Evolutionary conservation across 1,140 invertebrate species (phyloP).

Genomic region (Hydropsyche tenuis): DNA sequence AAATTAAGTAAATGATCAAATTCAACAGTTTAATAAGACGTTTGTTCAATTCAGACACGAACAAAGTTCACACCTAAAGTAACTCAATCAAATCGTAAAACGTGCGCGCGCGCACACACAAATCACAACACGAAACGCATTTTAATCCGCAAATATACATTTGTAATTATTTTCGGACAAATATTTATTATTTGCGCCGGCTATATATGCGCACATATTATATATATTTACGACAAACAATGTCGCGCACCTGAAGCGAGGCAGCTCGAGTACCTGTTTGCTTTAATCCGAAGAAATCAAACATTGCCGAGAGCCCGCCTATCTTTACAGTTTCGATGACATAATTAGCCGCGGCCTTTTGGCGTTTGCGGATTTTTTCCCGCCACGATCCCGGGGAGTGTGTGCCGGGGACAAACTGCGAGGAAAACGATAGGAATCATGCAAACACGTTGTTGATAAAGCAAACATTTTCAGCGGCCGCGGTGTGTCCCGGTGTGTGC

Average conservation of each 20-base stretch:
- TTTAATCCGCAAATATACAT: conserved; percentile 40
- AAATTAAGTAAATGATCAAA: too few relatives aligned
- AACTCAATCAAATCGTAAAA: neutral
- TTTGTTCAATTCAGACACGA: too few relatives aligned
- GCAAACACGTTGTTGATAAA: conserved; percentile 48
- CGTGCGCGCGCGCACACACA: neutral
- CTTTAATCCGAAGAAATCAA: conserved; percentile 46
- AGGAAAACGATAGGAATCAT: conserved; percentile 46
- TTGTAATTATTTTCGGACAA: conserved; percentile 46
- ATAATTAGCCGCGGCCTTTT: neutral
- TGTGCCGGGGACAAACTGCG: conserved; percentile 28
- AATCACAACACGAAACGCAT: neutral
- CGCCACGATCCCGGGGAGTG: too few relatives aligned
- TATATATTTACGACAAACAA: conserved; percentile 43
- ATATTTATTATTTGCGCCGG: conserved; percentile 44
- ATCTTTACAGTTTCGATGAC: neutral
- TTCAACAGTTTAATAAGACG: too few relatives aligned
- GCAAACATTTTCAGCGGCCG: conserved; percentile 41
- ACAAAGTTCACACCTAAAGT: too few relatives aligned
- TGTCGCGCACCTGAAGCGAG: conserved; percentile 35
- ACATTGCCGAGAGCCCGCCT: conserved; percentile 1
- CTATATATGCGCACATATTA: neutral
- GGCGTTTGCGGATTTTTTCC: too few relatives aligned
- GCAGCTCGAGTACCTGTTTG: conserved; percentile 38
- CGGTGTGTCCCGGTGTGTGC: conserved; percentile 21